Conservation (phyloP, 2,888 invertebrate species). For the Willowsia nigromaculata region DNA sequence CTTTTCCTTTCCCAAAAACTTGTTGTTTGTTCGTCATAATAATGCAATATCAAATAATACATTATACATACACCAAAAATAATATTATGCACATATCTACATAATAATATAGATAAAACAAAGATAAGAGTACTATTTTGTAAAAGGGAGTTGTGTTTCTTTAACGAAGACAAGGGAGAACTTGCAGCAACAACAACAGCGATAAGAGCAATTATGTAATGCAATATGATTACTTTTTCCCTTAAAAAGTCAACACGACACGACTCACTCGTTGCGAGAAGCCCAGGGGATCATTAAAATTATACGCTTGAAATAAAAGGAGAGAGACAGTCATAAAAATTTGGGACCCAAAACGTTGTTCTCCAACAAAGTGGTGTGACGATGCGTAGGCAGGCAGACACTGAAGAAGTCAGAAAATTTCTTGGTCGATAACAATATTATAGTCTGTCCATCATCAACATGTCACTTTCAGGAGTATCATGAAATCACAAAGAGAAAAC, state of each 20-base stretch:
- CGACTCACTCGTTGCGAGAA: conserved; percentile 16
- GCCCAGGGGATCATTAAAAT: conserved; percentile 47
- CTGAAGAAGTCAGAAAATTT: neutral
- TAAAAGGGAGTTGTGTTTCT: conserved; percentile 9
- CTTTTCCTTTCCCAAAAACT: conserved; percentile 48
- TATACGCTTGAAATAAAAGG: conserved; percentile 46
- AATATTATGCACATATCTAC: neutral
- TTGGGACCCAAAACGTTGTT: conserved; percentile 18
- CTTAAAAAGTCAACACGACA: conserved; percentile 44
- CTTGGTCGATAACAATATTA: conserved; percentile 29
- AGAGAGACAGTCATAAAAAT: conserved; percentile 37
- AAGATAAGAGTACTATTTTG: conserved; percentile 5
- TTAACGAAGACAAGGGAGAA: neutral
- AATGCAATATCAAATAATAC: neutral
- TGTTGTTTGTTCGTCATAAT: conserved; percentile 22
- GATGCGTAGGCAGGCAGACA: neutral
- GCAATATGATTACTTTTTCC: conserved; percentile 45
- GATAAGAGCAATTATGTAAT: conserved; percentile 60
- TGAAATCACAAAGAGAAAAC: conserved; percentile 21
- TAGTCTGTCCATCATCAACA: conserved; percentile 17
- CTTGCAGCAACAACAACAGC: neutral
- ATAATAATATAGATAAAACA: conserved; percentile 6
- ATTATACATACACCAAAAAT: neutral
- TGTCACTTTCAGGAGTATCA: too few relatives aligned
- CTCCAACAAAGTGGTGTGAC: neutral